A percentile compares a stretch with the other conserved stretches of the same genome.
phyloP scores from a whole-genome alignment of 2,113 vertebrate species.

The Zosterops pallidus region DNA sequence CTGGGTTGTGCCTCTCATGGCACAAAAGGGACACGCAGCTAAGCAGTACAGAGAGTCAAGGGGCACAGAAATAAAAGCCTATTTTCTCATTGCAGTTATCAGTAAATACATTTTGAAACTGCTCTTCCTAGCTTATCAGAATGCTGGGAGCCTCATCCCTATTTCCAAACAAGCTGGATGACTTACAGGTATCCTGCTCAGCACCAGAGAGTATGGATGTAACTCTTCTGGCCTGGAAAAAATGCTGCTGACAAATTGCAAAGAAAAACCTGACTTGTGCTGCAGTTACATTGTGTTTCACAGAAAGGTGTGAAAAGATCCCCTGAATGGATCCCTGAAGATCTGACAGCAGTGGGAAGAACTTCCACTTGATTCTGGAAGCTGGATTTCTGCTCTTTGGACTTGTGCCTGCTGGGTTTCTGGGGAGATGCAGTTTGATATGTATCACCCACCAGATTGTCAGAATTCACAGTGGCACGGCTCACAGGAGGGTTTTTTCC shows the following conservation, averaged over 20 bases:
- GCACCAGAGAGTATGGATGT: not conserved
- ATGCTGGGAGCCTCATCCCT: not conserved
- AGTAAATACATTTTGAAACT: not conserved
- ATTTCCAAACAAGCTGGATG: not conserved
- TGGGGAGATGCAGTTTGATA: not conserved
- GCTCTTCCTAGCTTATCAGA: not conserved
- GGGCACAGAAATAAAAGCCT: not conserved
- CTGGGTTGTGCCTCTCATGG: not conserved
- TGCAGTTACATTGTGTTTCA: not conserved
- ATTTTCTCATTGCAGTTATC: not conserved
- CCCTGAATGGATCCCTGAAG: not conserved
- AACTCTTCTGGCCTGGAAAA: not conserved
- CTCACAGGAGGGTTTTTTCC: not conserved
- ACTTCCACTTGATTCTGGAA: not conserved
- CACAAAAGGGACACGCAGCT: not conserved
- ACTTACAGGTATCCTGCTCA: not conserved
- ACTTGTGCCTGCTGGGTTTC: not conserved
- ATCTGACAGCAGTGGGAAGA: not conserved
- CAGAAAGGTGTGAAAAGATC: not conserved
- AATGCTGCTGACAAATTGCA: not conserved
- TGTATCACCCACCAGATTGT: not conserved
- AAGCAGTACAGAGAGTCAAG: not conserved
- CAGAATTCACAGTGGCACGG: not conserved
- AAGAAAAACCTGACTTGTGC: not conserved
- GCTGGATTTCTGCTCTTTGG: not conserved